phyloP scores from a whole-genome alignment of 1,140 invertebrate species.

The Araneus ventricosus region DNA sequence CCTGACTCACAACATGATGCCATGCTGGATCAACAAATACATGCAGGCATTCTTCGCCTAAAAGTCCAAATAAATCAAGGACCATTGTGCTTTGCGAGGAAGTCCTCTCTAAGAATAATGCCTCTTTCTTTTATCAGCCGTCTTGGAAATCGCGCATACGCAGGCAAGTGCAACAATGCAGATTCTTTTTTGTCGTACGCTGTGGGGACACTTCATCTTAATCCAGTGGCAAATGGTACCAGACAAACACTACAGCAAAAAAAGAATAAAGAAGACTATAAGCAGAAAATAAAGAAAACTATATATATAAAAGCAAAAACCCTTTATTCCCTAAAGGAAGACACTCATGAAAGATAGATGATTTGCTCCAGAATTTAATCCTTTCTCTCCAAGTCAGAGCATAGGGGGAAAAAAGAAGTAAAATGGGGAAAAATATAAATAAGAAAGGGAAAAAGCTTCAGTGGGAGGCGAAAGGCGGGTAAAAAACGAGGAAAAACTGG shows the following conservation, averaged over 20 bases:
- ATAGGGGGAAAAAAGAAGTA: background rate
- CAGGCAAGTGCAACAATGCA: background rate
- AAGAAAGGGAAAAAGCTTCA: background rate
- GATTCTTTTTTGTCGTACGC: background rate
- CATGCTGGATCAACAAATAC: too few relatives aligned
- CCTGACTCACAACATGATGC: too few relatives aligned
- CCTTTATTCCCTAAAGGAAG: background rate
- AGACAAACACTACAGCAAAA: background rate
- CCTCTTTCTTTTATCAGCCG: background rate
- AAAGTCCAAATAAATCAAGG: too few relatives aligned
- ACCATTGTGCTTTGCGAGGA: background rate
- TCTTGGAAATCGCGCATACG: background rate
- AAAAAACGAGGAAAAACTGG: background rate
- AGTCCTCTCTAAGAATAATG: background rate
- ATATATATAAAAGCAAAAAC: background rate
- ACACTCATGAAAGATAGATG: slow-evolving; percentile 24
- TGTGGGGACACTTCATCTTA: background rate
- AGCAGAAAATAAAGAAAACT: background rate
- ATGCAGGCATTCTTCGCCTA: too few relatives aligned
- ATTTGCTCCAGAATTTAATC: slow-evolving; percentile 24
- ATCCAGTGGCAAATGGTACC: background rate
- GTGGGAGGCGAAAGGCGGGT: background rate
- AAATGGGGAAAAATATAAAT: background rate
- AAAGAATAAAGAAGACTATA: background rate
- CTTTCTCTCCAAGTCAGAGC: background rate